These are phyloP conservation scores for Hippopotamyrus pictus DNA, from an alignment of 2,797 vertebrate species.

Conservation along the genomic window DNA sequence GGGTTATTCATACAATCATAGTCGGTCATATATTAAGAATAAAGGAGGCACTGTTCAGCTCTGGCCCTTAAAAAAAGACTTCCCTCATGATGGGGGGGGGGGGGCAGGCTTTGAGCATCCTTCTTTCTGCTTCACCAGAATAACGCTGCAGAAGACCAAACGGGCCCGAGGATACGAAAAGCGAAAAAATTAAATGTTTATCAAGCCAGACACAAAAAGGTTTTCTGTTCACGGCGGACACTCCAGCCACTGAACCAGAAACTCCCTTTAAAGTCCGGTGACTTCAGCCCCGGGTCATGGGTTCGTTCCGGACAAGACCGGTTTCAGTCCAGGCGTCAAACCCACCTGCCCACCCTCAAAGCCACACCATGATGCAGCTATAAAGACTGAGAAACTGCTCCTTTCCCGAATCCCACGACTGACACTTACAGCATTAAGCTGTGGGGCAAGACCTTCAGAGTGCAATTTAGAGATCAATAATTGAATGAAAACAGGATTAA, in stretches of 20 bases:
- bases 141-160: slow-evolving; percentile 42
- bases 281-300: neutral
- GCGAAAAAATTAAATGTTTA: slow-evolving; percentile 33
- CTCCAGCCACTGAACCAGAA: neutral
- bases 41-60: slow-evolving; percentile 3
- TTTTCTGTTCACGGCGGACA: slow-evolving; percentile 16
- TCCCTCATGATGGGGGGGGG: neutral
- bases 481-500: slow-evolving; percentile 14
- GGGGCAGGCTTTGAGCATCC: neutral
- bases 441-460: neutral
- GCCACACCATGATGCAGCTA: neutral
- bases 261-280: neutral
- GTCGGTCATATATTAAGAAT: slow-evolving; percentile 7
- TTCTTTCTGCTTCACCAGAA: slow-evolving; percentile 33
- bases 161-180: slow-evolving; percentile 38
- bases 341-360: neutral
- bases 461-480: slow-evolving; percentile 18
- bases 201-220: slow-evolving; percentile 17
- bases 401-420: neutral
- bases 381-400: neutral
- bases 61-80: slow-evolving; percentile 8
- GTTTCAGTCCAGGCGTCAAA: neutral
- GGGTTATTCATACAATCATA: neutral
- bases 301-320: neutral
- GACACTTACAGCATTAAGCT: neutral